phyloP scores from a whole-genome alignment of 2,888 invertebrate species.

The Nymphalis c-album region DNA sequence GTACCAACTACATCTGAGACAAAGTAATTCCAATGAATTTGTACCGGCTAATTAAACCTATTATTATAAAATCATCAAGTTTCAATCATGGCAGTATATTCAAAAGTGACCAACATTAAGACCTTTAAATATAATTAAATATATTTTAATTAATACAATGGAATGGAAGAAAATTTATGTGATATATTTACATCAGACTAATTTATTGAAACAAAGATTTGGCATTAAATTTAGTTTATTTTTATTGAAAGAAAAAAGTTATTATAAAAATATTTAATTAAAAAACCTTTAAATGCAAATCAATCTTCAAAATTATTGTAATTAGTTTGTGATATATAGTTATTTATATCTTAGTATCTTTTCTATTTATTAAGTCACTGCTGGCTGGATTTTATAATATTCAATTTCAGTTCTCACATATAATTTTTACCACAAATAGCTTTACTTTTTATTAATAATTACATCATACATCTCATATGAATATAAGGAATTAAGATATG shows the following conservation, averaged over 20 bases:
- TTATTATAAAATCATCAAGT: slow-evolving; percentile 32
- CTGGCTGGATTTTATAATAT: slow-evolving; percentile 5
- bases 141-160: not conserved
- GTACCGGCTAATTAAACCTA: slow-evolving; percentile 30
- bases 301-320: slow-evolving; percentile 4
- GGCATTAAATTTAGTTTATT: not conserved
- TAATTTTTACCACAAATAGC: slow-evolving; percentile 1
- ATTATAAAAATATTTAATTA: slow-evolving; percentile 23
- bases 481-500: too few species aligned
- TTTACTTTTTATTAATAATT: not conserved
- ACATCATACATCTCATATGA: not conserved
- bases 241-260: not conserved
- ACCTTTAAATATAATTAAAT: slow-evolving; percentile 1
- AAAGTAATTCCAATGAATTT: slow-evolving; percentile 35
- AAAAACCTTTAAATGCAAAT: slow-evolving; percentile 15
- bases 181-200: slow-evolving; percentile 12
- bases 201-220: slow-evolving; percentile 8
- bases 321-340: slow-evolving; percentile 4
- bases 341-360: slow-evolving; percentile 5
- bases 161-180: slow-evolving; percentile 18
- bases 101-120: slow-evolving; percentile 14
- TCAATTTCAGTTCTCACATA: not conserved
- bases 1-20: slow-evolving; percentile 28
- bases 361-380: slow-evolving; percentile 12
- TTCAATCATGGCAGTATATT: slow-evolving; percentile 37